These are phyloP conservation scores for Drosophila pandora DNA, from an alignment of 1,140 invertebrate species.

Conservation along the genomic window DNA sequence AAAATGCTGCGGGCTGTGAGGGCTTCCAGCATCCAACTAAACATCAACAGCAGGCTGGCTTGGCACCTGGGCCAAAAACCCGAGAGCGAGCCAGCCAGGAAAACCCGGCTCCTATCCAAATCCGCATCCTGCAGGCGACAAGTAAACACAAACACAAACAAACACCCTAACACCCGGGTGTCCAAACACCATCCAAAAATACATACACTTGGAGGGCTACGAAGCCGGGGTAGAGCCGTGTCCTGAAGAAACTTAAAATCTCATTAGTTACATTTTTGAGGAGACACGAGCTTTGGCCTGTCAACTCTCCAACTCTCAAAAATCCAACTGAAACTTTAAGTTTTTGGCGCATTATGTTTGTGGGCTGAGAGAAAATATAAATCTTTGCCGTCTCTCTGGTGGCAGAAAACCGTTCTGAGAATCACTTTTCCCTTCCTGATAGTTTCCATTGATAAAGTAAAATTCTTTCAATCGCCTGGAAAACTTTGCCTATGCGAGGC, in stretches of 20 bases:
- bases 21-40: conserved; percentile 22
- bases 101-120: conserved; percentile 13
- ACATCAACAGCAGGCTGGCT: conserved; percentile 16
- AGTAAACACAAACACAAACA: conserved; percentile 52
- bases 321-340: background rate
- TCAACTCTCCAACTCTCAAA: conserved; percentile 10
- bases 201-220: conserved; percentile 4
- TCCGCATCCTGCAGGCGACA: conserved; percentile 45
- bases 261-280: conserved; percentile 55
- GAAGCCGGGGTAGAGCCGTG: background rate
- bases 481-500: conserved; percentile 16
- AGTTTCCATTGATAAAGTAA: conserved; percentile 26
- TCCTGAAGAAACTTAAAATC: conserved; percentile 45
- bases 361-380: background rate
- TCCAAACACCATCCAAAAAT: conserved; percentile 15
- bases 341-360: conserved; percentile 18
- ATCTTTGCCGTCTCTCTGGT: conserved; percentile 7
- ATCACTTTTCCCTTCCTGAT: conserved; percentile 15
- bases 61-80: conserved; percentile 21
- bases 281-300: conserved; percentile 37
- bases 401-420: background rate
- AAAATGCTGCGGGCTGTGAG: conserved; percentile 30
- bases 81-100: conserved; percentile 4
- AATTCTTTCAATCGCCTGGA: conserved; percentile 22
- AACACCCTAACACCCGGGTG: conserved; percentile 8